These are phyloP conservation scores for Napeogenes inachia DNA, from an alignment of 2,888 invertebrate species.

Conservation along the genomic window DNA sequence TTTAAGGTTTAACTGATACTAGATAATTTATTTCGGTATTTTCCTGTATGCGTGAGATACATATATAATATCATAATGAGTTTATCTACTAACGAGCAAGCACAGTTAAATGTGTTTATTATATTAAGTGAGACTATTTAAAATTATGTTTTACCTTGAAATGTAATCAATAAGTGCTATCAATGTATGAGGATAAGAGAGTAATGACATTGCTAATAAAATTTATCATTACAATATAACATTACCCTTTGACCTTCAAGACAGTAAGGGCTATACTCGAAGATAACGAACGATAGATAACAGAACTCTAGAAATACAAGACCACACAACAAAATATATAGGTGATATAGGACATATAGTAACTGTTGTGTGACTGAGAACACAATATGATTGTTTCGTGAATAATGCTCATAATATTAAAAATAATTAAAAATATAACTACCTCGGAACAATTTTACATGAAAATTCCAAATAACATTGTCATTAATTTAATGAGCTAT, in stretches of 20 bases:
- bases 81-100: neutral
- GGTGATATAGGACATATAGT: neutral
- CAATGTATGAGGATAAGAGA: conserved; percentile 27
- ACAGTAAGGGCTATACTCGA: conserved; percentile 29
- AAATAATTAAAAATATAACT: too few species aligned
- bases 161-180: conserved; percentile 23
- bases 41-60: conserved; percentile 6
- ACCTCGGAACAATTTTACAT: too few species aligned
- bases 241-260: conserved; percentile 32
- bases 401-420: too few species aligned
- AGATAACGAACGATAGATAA: conserved; percentile 23
- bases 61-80: conserved; percentile 8
- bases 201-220: conserved; percentile 33
- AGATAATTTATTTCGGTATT: neutral
- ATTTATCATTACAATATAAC: conserved; percentile 30
- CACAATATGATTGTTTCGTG: too few species aligned
- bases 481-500: too few species aligned
- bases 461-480: too few species aligned
- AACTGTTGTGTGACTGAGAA: too few species aligned
- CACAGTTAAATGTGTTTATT: neutral
- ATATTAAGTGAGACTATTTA: neutral
- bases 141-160: conserved; percentile 20
- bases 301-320: conserved; percentile 12
- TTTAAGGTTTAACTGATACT: conserved; percentile 4
- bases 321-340: conserved; percentile 21